Evolutionary conservation across 2,797 vertebrate genomes (phyloP), one percentile per base, ranked within the genome.

Genomic region (Spondyliosoma cantharus): DNA sequence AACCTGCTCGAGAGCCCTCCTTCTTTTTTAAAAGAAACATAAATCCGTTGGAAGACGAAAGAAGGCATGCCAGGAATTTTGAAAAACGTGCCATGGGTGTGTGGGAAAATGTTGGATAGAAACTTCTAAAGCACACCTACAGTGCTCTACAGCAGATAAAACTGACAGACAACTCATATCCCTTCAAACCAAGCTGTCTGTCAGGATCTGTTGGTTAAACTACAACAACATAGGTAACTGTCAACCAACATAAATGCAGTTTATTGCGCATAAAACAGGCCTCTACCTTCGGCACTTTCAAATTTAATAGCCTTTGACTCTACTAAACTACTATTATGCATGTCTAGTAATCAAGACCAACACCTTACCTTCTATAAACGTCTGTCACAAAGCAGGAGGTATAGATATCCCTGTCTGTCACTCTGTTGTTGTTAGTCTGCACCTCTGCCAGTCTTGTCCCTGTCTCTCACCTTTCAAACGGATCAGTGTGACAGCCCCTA

Each of bases 391-490:
- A 86, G 59, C 72, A 69, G 58, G 29, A 60, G 63, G 49, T 78
- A 29, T n/a, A 25, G 15, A 52, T 66, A 60, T 87, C 78, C 74
- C 78, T 62, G 78, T 83, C 84, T 85, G 68, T 58, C 62, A 75
- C 77, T 73, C 74, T 79, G 53, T 53, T 77, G 57, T 81, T 85
- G 76, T 57, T 62, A 72, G 63, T 79, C 76, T 81, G 71, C 84
- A 87, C 87, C 87, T 86, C 80, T 76, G 68, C 16, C 73, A 78
- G 77, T 29, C 58, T 7, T 62, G 8, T 86, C 90, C 77, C 83
- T 64, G 78, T 87, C 81, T 90, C 89, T 92, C 92, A 92, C 91
- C 89, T 94, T 94, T 93, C 91, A 91, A 92, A 93, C 60, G 0
- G 78, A 76, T 80, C 85, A 54, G 73, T 79, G 59, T 83, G 74